phyloP scores from a whole-genome alignment of 2,888 invertebrate species.

The Griposia aprilina region DNA sequence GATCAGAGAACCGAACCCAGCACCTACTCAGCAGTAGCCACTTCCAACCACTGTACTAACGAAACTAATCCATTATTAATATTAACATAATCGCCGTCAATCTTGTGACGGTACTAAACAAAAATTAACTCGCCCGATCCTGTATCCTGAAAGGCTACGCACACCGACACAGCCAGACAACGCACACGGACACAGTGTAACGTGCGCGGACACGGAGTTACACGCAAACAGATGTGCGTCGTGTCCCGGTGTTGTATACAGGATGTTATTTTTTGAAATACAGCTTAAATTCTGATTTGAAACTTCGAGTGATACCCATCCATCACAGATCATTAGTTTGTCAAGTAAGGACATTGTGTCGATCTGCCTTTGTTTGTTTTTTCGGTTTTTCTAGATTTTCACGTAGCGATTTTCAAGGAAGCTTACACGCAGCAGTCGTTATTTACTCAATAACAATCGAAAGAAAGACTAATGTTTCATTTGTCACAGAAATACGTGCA shows the following conservation, averaged over 20 bases:
- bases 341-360: not conserved
- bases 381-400: too few relatives aligned
- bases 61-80: slow-evolving; percentile 8
- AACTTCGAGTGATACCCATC: not conserved
- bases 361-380: not conserved
- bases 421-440: too few relatives aligned
- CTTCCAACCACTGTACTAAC: not conserved
- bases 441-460: too few relatives aligned
- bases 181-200: slow-evolving; percentile 42
- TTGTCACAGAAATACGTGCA: too few relatives aligned
- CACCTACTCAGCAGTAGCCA: not conserved
- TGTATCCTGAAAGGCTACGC: slow-evolving; percentile 63
- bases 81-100: not conserved
- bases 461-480: too few relatives aligned
- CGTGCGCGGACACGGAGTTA: slow-evolving; percentile 17
- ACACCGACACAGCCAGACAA: slow-evolving; percentile 63
- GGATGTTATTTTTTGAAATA: not conserved
- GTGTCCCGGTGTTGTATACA: slow-evolving; percentile 41
- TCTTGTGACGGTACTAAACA: slow-evolving; percentile 45
- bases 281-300: not conserved
- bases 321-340: not conserved
- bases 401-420: too few relatives aligned
- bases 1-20: not conserved
- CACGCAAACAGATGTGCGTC: slow-evolving; percentile 20
- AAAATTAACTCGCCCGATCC: slow-evolving; percentile 49